Conservation (phyloP, 1,140 invertebrate genomes). For the Leptinotarsa lineolata region DNA sequence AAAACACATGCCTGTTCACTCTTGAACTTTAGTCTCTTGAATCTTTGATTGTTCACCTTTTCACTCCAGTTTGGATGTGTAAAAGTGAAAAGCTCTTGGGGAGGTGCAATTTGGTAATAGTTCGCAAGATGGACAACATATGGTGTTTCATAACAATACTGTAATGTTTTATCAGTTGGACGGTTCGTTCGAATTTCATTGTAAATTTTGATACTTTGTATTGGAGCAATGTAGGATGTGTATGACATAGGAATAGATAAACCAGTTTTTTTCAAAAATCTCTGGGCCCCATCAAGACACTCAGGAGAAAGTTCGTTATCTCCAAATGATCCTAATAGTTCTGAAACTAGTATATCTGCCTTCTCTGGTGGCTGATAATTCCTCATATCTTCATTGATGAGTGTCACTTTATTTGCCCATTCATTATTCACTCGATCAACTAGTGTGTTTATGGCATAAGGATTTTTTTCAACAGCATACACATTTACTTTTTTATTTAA, state of each 20-base stretch:
- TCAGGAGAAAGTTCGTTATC: constrained; percentile 99
- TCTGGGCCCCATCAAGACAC: constrained; percentile 93
- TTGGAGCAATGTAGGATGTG: constrained; percentile 87
- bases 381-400: constrained; percentile 92
- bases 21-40: constrained; percentile 70
- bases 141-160: constrained; percentile 71
- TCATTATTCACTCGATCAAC: constrained; percentile 78
- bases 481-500: constrained; percentile 65
- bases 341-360: constrained; percentile 96
- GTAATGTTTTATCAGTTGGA: constrained; percentile 48
- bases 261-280: constrained; percentile 85
- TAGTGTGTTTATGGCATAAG: constrained; percentile 91
- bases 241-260: constrained; percentile 92
- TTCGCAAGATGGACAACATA: constrained; percentile 95
- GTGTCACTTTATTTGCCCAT: constrained; percentile 74
- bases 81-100: constrained; percentile 82
- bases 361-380: constrained; percentile 78
- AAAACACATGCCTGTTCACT: constrained; percentile 76
- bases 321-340: constrained; percentile 96
- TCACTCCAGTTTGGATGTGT: constrained; percentile 78
- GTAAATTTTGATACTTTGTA: constrained; percentile 79
- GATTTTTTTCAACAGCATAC: constrained; percentile 99
- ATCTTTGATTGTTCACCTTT: constrained; percentile 77
- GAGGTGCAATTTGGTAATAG: constrained; percentile 78
- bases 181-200: constrained; percentile 65